Evolutionary conservation across 2,113 vertebrate species (phyloP).

Genomic region (Ondatra zibethicus): DNA sequence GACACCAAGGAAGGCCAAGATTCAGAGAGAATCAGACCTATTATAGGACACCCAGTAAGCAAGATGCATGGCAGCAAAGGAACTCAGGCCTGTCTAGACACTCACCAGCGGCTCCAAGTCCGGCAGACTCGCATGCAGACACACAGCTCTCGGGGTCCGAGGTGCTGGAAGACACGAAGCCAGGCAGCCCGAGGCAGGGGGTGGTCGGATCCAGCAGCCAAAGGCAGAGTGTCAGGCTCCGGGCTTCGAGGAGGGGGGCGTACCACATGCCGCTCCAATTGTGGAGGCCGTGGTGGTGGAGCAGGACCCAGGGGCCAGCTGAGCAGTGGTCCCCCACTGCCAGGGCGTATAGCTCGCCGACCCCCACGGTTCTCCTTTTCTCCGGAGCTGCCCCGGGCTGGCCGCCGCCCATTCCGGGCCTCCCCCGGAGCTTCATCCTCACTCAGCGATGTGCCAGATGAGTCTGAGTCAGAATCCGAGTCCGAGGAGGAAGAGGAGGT

Average conservation of each 20-base stretch:
- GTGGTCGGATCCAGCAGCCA: slow-evolving; percentile 92
- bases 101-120: slow-evolving; percentile 96
- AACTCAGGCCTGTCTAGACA: background rate
- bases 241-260: slow-evolving; percentile 93
- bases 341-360: slow-evolving; percentile 77
- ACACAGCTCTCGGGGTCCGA: slow-evolving; percentile 92
- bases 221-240: slow-evolving; percentile 92
- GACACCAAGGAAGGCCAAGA: background rate
- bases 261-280: slow-evolving; percentile 94
- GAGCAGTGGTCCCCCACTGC: slow-evolving; percentile 87
- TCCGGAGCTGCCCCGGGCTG: slow-evolving; percentile 80
- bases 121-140: slow-evolving; percentile 96
- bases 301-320: slow-evolving; percentile 92
- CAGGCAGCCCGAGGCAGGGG: slow-evolving; percentile 92
- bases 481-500: slow-evolving; percentile 92
- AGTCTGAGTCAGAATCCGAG: slow-evolving; percentile 92
- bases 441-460: slow-evolving; percentile 80
- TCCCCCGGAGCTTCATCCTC: slow-evolving; percentile 80
- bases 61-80: background rate
- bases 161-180: slow-evolving; percentile 93
- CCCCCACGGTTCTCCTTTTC: slow-evolving; percentile 82
- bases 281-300: slow-evolving; percentile 89
- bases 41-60: background rate
- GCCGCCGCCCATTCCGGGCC: slow-evolving; percentile 82
- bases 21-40: background rate